A percentile compares a stretch with the other conserved stretches of the same genome.
These are phyloP conservation scores for Sebastes cheni DNA, from an alignment of 2,797 vertebrate genomes.

Conservation along the genomic window DNA sequence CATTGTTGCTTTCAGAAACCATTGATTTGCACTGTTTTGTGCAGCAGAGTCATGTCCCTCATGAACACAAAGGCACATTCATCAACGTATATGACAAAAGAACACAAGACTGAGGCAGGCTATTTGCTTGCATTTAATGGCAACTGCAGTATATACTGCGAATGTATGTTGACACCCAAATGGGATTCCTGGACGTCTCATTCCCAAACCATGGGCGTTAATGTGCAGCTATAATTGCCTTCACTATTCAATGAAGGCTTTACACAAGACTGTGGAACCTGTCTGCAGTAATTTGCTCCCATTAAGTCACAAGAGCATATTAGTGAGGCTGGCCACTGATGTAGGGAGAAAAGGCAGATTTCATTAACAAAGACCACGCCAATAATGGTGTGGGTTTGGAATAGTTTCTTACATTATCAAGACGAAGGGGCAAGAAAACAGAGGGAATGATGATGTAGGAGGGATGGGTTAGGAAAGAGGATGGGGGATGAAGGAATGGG, in stretches of 20 bases:
- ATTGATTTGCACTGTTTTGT: slow-evolving; percentile 49
- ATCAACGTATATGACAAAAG: slow-evolving; percentile 33
- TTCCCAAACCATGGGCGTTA: background rate
- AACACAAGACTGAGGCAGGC: slow-evolving; percentile 10
- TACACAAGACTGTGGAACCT: background rate
- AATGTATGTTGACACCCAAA: background rate
- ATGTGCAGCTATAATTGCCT: background rate
- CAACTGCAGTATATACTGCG: background rate
- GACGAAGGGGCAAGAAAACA: no score
- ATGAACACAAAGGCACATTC: slow-evolving; percentile 26
- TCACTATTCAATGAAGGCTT: background rate
- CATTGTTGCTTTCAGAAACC: slow-evolving; percentile 21
- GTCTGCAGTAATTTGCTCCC: background rate
- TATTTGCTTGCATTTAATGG: slow-evolving; percentile 24
- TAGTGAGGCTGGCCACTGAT: background rate
- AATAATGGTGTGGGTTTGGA: no score
- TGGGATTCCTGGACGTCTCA: background rate
- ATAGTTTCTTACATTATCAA: no score
- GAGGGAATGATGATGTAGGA: no score
- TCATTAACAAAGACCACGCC: no score
- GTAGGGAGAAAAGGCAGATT: background rate
- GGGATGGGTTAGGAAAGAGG: no score
- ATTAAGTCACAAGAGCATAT: background rate
- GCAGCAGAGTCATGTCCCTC: slow-evolving; percentile 18
- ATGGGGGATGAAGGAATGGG: no score